These are phyloP conservation scores for Propithecus coquereli DNA, from an alignment of 2,113 vertebrate genomes.

Conservation along the genomic window DNA sequence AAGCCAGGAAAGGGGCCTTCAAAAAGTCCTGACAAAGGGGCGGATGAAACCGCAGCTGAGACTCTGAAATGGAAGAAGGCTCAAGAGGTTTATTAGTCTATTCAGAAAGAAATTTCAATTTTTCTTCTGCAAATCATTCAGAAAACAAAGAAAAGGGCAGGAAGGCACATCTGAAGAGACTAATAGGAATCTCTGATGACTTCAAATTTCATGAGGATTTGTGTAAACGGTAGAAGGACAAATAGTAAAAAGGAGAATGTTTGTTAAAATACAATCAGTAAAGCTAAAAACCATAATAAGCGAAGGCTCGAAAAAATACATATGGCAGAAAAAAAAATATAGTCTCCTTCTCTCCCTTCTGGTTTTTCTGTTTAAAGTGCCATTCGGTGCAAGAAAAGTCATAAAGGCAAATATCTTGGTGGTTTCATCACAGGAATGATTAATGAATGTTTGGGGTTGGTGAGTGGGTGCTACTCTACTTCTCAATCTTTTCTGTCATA, in stretches of 20 bases:
- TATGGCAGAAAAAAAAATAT: background rate
- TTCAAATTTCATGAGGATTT: background rate
- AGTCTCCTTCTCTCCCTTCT: background rate
- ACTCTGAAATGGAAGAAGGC: background rate
- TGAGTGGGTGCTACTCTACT: background rate
- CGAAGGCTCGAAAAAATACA: background rate
- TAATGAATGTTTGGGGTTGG: background rate
- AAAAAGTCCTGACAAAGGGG: background rate
- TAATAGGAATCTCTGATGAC: background rate
- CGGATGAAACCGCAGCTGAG: background rate
- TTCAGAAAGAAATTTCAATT: background rate
- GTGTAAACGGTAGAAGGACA: background rate
- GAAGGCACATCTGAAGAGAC: background rate
- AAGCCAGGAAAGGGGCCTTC: background rate
- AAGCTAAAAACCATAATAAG: background rate
- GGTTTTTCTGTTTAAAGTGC: background rate
- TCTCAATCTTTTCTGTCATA: background rate
- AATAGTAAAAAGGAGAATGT: background rate
- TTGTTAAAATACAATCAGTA: background rate
- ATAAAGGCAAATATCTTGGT: background rate
- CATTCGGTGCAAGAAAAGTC: background rate
- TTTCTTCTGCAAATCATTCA: background rate
- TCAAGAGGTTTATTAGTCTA: background rate
- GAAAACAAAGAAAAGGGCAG: background rate
- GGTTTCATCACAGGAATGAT: background rate